Conservation (phyloP, 1,140 invertebrate genomes). For the Scaptomyza pallida region DNA sequence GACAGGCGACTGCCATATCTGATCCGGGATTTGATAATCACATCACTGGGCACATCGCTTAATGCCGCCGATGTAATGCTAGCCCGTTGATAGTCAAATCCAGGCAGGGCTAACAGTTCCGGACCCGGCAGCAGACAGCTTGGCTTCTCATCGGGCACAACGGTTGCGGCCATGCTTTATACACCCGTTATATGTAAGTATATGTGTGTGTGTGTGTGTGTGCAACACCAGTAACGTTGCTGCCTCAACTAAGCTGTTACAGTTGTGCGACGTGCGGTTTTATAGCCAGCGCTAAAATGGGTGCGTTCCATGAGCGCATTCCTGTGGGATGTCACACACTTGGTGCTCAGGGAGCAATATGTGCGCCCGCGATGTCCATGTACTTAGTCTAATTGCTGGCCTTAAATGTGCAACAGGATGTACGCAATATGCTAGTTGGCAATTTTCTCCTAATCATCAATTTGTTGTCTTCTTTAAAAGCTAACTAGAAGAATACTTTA, state of each 20-base stretch:
- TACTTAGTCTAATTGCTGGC: constrained; percentile 45
- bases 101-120: constrained; percentile 52
- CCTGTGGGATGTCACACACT: constrained; percentile 34
- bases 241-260: constrained; percentile 26
- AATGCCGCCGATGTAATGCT: constrained; percentile 72
- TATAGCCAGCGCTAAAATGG: constrained; percentile 36
- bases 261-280: constrained; percentile 24
- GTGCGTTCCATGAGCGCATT: constrained; percentile 30
- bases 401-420: not conserved
- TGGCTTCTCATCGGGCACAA: constrained; percentile 42
- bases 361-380: not conserved
- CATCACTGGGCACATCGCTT: constrained; percentile 76
- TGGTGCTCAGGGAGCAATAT: not conserved
- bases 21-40: constrained; percentile 77
- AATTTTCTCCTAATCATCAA: not conserved
- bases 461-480: not conserved
- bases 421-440: not conserved
- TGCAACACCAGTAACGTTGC: constrained; percentile 21
- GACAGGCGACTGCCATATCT: constrained; percentile 72
- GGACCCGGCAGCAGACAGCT: constrained; percentile 54
- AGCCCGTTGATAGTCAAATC: constrained; percentile 45
- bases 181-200: too few species aligned
- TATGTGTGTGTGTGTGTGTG: not conserved
- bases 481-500: not conserved
- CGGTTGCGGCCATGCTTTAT: constrained; percentile 51